Evolutionary conservation across 2,797 vertebrate species (phyloP).

Genomic region (Tinamus major): DNA sequence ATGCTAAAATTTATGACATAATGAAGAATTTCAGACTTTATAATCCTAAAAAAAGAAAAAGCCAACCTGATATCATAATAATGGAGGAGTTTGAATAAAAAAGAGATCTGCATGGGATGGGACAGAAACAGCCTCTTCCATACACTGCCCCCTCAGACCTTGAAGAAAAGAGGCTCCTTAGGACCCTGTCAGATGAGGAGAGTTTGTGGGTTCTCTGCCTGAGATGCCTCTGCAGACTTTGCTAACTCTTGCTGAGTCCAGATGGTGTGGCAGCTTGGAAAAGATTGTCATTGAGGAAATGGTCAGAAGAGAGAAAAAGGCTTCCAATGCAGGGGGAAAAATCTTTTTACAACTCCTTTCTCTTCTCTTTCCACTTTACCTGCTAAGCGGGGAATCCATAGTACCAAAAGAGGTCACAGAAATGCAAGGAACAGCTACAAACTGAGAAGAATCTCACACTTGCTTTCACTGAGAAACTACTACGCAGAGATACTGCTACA

Average conservation of each 20-base stretch:
- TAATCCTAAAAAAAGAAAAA: not conserved
- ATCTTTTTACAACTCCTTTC: not conserved
- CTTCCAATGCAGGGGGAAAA: not conserved
- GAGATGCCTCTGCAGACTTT: not conserved
- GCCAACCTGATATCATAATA: not conserved
- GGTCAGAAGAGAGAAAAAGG: not conserved
- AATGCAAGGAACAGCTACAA: not conserved
- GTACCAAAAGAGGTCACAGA: not conserved
- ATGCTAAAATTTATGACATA: not conserved
- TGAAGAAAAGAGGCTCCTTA: not conserved
- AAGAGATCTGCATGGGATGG: accelerated
- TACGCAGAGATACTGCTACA: accelerated
- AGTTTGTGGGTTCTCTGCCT: not conserved
- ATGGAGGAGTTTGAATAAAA: not conserved
- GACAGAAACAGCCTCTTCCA: not conserved
- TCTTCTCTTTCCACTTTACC: not conserved
- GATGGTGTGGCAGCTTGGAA: not conserved
- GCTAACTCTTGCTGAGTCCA: not conserved
- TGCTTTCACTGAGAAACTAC: not conserved
- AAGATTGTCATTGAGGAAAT: not conserved
- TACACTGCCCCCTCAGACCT: accelerated
- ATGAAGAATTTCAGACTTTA: conserved; percentile 15
- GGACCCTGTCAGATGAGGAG: not conserved
- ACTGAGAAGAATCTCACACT: not conserved
- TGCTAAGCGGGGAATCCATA: not conserved